Evolutionary conservation across 1,140 invertebrate species (phyloP).

Genomic region (Lepidurus couesii): DNA sequence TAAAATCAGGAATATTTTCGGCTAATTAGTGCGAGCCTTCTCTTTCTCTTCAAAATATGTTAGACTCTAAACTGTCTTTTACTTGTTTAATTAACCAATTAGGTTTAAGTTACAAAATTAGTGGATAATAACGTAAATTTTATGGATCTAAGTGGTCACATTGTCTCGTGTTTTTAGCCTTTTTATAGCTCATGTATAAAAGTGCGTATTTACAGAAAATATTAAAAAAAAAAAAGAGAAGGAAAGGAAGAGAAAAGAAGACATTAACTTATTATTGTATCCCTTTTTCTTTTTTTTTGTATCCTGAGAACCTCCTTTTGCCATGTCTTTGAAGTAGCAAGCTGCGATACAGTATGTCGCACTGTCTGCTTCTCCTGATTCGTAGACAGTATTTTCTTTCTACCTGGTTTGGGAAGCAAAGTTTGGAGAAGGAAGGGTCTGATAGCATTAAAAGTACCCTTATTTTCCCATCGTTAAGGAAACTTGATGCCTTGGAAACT

Average conservation of each 20-base stretch:
- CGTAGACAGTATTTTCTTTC: no score
- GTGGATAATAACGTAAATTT: not conserved
- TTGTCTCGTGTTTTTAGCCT: not conserved
- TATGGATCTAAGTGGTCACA: not conserved
- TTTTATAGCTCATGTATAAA: not conserved
- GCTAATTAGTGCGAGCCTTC: no score
- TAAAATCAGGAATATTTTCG: no score
- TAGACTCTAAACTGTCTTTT: no score
- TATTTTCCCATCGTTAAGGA: conserved; percentile 14
- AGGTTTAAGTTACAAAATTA: no score
- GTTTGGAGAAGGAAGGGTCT: not conserved
- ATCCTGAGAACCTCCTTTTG: not conserved
- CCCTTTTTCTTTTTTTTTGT: not conserved
- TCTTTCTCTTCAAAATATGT: no score
- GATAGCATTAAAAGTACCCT: not conserved
- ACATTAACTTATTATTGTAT: not conserved
- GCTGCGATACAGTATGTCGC: no score
- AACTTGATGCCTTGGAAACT: not conserved
- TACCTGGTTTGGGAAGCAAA: no score
- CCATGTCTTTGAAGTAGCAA: no score
- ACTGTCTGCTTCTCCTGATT: no score
- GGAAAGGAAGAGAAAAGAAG: not conserved
- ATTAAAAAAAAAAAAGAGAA: not conserved
- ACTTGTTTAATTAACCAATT: no score
- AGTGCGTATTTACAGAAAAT: not conserved